Evolutionary conservation across 2,113 vertebrate species (phyloP).

Genomic region (Ginglymostoma cirratum): DNA sequence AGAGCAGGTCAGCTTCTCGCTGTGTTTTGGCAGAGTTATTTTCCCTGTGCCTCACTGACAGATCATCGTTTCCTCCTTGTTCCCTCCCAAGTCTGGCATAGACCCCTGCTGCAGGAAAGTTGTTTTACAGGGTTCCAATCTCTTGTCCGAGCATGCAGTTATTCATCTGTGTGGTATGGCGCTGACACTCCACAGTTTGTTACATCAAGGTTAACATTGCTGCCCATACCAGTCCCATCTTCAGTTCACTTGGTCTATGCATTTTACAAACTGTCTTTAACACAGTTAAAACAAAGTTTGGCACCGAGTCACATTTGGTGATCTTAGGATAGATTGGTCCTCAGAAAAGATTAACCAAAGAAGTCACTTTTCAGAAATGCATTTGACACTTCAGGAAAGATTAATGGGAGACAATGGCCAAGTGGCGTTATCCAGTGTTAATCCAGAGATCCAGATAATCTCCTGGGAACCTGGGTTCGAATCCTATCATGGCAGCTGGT

Average conservation of each 20-base stretch:
- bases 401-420: too few relatives aligned
- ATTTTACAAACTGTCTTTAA: background rate
- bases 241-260: background rate
- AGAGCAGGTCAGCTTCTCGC: background rate
- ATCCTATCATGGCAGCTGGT: too few relatives aligned
- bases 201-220: background rate
- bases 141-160: background rate
- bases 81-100: background rate
- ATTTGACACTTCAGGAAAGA: too few relatives aligned
- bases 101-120: background rate
- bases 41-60: background rate
- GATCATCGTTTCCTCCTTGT: background rate
- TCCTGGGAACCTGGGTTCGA: too few relatives aligned
- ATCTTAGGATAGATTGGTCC: too few relatives aligned
- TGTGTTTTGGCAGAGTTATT: background rate
- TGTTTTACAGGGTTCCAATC: background rate
- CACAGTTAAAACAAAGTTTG: too few relatives aligned
- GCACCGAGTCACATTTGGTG: too few relatives aligned
- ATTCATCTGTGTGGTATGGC: background rate
- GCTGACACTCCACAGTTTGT: background rate
- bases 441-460: too few relatives aligned
- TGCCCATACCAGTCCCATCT: background rate
- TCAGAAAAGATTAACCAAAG: too few relatives aligned
- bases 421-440: too few relatives aligned
- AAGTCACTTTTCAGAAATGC: too few relatives aligned